Conservation (phyloP, 1,140 invertebrate species). For the Hesperophylax magnus region DNA sequence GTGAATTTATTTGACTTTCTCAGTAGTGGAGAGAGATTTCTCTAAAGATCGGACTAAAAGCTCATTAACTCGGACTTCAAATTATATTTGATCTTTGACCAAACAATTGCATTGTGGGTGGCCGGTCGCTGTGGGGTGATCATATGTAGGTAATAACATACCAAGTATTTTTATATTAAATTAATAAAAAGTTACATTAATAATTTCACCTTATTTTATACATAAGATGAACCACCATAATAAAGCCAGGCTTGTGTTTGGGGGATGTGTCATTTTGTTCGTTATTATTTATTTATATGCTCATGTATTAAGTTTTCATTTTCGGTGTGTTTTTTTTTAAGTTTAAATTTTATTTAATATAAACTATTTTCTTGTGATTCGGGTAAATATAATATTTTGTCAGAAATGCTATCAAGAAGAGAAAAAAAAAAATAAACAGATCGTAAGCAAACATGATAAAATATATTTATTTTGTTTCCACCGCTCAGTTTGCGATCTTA, state of each 20-base stretch:
- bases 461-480: background rate
- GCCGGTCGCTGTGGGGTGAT: background rate
- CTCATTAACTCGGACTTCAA: background rate
- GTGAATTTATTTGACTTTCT: background rate
- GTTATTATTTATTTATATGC: no score
- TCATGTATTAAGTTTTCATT: no score
- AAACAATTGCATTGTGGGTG: slow-evolving; percentile 38
- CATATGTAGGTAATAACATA: background rate
- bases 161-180: background rate
- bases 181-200: no score
- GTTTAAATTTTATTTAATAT: no score
- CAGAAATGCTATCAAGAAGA: no score
- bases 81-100: slow-evolving; percentile 40
- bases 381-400: no score
- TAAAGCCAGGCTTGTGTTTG: no score
- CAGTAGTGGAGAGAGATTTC: background rate
- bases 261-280: no score
- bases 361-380: no score
- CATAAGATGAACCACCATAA: no score
- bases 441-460: background rate
- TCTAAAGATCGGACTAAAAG: background rate
- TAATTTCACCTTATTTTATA: no score
- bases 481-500: slow-evolving; percentile 2
- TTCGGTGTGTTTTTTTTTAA: no score
- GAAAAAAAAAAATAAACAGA: background rate